Conservation (phyloP, 2,888 invertebrate genomes). For the Chymomyza caudatula region DNA sequence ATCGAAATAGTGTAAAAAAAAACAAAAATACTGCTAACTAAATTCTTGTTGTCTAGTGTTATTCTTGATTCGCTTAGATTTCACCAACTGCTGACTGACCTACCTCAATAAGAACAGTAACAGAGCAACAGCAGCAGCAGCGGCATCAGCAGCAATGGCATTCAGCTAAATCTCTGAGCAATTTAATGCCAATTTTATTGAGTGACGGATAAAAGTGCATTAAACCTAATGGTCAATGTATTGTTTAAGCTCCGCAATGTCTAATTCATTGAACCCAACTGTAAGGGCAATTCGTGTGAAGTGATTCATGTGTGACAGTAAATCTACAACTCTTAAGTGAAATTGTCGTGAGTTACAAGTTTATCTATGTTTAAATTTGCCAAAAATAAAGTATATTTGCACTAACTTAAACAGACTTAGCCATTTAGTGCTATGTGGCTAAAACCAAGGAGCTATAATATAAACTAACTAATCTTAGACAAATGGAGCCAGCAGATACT, state of each 20-base stretch:
- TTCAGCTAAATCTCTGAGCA: not conserved
- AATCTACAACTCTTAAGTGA: not conserved
- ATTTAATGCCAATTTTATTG: not conserved
- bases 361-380: not conserved
- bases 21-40: not conserved
- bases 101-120: conserved; percentile 32
- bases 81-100: conserved; percentile 30
- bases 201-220: not conserved
- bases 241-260: not conserved
- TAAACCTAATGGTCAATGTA: not conserved
- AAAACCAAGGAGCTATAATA: not conserved
- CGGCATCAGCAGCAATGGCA: not conserved
- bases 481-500: not conserved
- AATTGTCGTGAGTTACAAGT: not conserved
- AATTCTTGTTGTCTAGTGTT: not conserved
- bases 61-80: conserved; percentile 21
- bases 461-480: not conserved
- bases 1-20: too few relatives aligned
- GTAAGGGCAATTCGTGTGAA: not conserved
- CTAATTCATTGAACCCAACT: not conserved
- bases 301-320: not conserved
- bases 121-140: not conserved
- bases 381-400: not conserved
- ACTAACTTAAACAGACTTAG: not conserved
- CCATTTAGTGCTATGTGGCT: not conserved